Percentiles rank a stretch among this genome's conserved stretches.
phyloP scores from a whole-genome alignment of 2,888 invertebrate genomes.

The Apotomis turbidana region DNA sequence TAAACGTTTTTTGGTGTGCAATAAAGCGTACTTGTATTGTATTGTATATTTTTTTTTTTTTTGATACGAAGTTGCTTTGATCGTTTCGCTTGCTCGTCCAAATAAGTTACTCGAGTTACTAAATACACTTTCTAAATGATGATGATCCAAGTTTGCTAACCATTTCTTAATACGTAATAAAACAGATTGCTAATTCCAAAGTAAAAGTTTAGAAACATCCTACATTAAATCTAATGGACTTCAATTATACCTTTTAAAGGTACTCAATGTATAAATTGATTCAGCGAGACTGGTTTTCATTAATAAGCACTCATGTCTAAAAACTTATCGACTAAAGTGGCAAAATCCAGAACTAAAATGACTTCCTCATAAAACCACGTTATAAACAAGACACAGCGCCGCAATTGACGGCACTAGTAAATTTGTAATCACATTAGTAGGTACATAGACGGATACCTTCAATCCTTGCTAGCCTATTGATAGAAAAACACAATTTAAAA shows the following conservation, averaged over 20 bases:
- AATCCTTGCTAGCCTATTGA: slow-evolving; percentile 10
- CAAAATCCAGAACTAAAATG: slow-evolving; percentile 14
- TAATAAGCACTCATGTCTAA: slow-evolving; percentile 34
- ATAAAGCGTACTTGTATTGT: no score
- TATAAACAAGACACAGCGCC: not conserved
- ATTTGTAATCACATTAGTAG: slow-evolving; percentile 16
- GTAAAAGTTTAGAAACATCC: slow-evolving; percentile 38
- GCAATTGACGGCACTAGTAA: slow-evolving; percentile 6
- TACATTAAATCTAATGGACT: slow-evolving; percentile 37
- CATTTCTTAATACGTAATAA: slow-evolving; percentile 14
- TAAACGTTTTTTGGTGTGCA: no score
- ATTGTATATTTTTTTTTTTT: no score
- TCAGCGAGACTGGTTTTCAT: slow-evolving; percentile 32
- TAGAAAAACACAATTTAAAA: slow-evolving; percentile 36
- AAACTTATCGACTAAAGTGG: slow-evolving; percentile 1
- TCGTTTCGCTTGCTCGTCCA: no score
- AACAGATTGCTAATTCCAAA: slow-evolving; percentile 28
- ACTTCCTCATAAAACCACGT: slow-evolving; percentile 2
- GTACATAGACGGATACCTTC: slow-evolving; percentile 18
- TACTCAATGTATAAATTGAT: slow-evolving; percentile 36
- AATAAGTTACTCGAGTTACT: not conserved
- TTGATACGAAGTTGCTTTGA: no score
- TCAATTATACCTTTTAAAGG: slow-evolving; percentile 41
- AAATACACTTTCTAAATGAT: not conserved
- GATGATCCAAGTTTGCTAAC: slow-evolving; percentile 2